Conservation (phyloP, 2,113 vertebrate species). For the Aegypius monachus region DNA sequence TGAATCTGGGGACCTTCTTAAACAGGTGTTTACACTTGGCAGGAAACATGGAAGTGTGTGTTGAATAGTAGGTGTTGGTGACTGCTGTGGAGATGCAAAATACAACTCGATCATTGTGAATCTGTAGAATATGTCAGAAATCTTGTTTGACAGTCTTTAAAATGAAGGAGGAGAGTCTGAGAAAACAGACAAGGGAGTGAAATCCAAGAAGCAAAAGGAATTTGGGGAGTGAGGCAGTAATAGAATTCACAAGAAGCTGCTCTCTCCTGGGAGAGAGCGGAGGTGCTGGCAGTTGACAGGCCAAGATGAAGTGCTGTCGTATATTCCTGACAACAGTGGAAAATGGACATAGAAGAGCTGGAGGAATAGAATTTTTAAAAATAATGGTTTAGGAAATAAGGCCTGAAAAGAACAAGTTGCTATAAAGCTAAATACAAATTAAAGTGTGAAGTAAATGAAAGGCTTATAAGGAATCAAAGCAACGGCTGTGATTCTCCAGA, state of each 20-base stretch:
- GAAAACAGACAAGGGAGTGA: neutral
- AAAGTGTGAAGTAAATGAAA: neutral
- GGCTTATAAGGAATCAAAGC: neutral
- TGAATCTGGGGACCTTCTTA: neutral
- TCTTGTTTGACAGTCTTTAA: neutral
- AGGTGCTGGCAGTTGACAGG: neutral
- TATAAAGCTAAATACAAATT: neutral
- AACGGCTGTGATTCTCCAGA: neutral
- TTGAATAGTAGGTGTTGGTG: neutral
- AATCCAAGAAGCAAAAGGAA: neutral
- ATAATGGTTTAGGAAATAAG: neutral
- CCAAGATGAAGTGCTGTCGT: neutral
- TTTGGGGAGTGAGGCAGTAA: neutral
- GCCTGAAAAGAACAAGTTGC: neutral
- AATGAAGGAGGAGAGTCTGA: neutral
- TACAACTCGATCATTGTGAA: neutral
- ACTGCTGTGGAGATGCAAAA: neutral
- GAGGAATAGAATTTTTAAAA: neutral
- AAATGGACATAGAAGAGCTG: neutral
- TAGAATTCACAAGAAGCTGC: neutral
- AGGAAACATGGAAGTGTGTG: neutral
- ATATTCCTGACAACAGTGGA: neutral
- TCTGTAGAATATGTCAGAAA: conserved; percentile 5
- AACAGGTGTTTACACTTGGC: neutral
- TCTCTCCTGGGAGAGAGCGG: neutral